Conservation (phyloP, 2,113 vertebrate species). For the Notechis scutatus region DNA sequence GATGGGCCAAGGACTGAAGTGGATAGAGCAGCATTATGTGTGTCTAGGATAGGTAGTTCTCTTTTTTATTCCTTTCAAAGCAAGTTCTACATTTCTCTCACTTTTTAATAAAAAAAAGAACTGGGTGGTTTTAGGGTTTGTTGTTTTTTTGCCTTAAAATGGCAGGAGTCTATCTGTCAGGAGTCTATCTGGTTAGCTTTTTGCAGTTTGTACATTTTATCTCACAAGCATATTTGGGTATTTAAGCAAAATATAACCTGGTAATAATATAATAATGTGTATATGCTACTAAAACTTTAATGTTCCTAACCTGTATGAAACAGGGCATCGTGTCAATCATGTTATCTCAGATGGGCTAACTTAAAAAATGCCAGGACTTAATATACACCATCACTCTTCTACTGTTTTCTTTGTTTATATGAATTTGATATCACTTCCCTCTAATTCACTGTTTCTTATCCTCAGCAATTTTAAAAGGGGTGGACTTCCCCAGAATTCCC, state of each 20-base stretch:
- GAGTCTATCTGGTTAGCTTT: background rate
- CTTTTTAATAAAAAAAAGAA: background rate
- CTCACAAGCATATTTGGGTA: background rate
- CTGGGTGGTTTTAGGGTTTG: background rate
- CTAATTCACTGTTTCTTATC: background rate
- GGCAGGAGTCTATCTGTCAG: background rate
- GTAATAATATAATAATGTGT: background rate
- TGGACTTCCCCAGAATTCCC: background rate
- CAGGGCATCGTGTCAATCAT: background rate
- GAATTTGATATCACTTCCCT: background rate
- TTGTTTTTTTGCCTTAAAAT: background rate
- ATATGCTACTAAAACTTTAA: background rate
- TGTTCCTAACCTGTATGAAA: background rate
- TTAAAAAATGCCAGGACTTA: background rate
- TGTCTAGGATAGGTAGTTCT: background rate
- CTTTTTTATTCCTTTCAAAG: background rate
- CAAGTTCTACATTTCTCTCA: background rate
- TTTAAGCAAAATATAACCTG: background rate
- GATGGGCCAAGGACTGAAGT: background rate
- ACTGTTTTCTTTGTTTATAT: background rate
- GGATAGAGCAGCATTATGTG: background rate
- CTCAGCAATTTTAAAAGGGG: background rate
- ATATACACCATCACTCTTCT: background rate
- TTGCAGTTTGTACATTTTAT: background rate
- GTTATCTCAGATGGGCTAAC: background rate